Evolutionary conservation across 2,797 vertebrate species (phyloP).

Genomic region (Xiphorhynchus erythropygius): DNA sequence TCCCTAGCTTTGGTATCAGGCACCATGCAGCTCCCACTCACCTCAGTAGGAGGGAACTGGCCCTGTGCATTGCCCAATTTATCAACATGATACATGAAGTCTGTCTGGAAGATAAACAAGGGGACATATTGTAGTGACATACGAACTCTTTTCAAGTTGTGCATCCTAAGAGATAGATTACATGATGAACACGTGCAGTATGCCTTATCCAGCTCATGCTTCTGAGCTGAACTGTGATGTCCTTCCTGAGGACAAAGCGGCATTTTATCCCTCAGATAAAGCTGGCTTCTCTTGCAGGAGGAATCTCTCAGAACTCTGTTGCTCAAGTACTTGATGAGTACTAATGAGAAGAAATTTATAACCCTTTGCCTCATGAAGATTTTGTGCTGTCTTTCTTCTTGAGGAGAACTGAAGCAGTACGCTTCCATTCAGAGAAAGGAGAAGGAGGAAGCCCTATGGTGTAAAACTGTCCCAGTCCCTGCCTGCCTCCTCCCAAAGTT

Average conservation of each 20-base stretch:
- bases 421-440: not conserved
- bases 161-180: slow-evolving; percentile 50
- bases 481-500: not conserved
- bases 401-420: not conserved
- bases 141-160: slow-evolving; percentile 37
- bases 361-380: not conserved
- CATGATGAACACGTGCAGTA: not conserved
- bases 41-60: slow-evolving; percentile 36
- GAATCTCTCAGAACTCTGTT: not conserved
- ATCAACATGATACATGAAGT: slow-evolving; percentile 53
- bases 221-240: not conserved
- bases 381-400: not conserved
- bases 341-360: not conserved
- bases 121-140: slow-evolving; percentile 18
- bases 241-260: slow-evolving; percentile 6
- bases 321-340: not conserved
- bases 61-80: slow-evolving; percentile 22
- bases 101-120: slow-evolving; percentile 58
- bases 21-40: slow-evolving; percentile 39
- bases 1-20: slow-evolving; percentile 41
- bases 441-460: not conserved
- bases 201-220: slow-evolving; percentile 2
- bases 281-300: not conserved
- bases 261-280: not conserved
- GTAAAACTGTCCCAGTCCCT: not conserved